Evolutionary conservation across 1,140 invertebrate genomes (phyloP).

Genomic region (Nephotettix cincticeps): DNA sequence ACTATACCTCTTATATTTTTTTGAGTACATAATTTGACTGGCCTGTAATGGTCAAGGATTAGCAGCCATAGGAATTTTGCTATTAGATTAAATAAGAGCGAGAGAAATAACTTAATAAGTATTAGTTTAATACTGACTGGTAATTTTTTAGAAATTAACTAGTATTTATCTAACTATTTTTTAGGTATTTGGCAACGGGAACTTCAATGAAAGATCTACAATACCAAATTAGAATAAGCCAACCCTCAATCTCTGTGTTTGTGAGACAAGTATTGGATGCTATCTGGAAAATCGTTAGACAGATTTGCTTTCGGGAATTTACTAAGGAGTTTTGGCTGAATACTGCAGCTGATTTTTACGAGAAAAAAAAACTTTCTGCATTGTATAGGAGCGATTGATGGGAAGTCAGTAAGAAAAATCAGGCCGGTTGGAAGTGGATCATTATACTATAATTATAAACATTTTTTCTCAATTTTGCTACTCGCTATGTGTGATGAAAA

Average conservation of each 20-base stretch:
- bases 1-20: neutral
- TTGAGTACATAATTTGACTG: neutral
- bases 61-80: neutral
- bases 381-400: constrained; percentile 50
- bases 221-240: constrained; percentile 28
- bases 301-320: constrained; percentile 13
- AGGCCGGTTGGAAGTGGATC: constrained; percentile 25
- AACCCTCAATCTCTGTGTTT: constrained; percentile 7
- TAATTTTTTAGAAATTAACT: constrained; percentile 16
- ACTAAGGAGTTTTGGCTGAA: constrained; percentile 37
- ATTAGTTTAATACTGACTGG: constrained; percentile 38
- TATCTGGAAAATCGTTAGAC: constrained; percentile 33
- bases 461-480: constrained; percentile 26
- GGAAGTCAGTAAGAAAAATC: constrained; percentile 43
- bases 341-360: constrained; percentile 5
- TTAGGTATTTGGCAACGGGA: constrained; percentile 15
- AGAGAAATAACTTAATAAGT: neutral
- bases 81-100: neutral
- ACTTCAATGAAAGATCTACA: constrained; percentile 28
- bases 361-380: constrained; percentile 47
- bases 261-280: constrained; percentile 34
- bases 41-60: neutral
- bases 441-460: constrained; percentile 32
- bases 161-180: neutral
- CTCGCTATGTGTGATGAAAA: constrained; percentile 36